These are phyloP conservation scores for Isoperla grammatica DNA, from an alignment of 2,888 invertebrate species.

Conservation along the genomic window DNA sequence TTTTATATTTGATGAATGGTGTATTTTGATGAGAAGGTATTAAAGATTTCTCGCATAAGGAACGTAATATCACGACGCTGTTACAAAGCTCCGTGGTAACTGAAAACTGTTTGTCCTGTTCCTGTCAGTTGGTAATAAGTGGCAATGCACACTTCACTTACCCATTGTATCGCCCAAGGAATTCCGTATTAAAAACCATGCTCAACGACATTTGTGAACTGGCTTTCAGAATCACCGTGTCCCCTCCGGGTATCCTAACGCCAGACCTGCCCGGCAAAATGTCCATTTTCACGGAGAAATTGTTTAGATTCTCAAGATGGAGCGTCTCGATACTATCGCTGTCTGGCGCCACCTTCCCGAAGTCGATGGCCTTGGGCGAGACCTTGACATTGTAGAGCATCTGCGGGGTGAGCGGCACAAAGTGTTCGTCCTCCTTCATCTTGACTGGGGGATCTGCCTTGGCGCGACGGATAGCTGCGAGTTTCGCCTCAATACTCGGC, in stretches of 20 bases:
- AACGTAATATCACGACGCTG: no score
- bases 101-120: no score
- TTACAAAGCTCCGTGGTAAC: no score
- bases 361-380: conserved; percentile 39
- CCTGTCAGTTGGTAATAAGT: no score
- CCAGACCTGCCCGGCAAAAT: conserved; percentile 27
- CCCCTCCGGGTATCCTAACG: conserved; percentile 32
- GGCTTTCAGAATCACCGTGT: conserved; percentile 32
- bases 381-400: conserved; percentile 43
- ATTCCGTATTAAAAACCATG: conserved; percentile 23
- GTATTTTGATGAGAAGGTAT: no score
- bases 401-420: conserved; percentile 42
- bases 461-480: no score
- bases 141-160: no score
- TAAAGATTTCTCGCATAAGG: no score
- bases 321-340: conserved; percentile 13
- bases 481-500: no score
- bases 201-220: conserved; percentile 19
- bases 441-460: no score
- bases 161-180: conserved; percentile 29
- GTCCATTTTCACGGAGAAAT: conserved; percentile 19
- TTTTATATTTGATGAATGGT: no score
- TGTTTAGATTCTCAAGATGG: conserved; percentile 19
- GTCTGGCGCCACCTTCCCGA: conserved; percentile 36
- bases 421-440: conserved; percentile 9